Base-by-base conservation (phyloP, 2,797 vertebrate species). In the Uromys caudimaculatus region DNA sequence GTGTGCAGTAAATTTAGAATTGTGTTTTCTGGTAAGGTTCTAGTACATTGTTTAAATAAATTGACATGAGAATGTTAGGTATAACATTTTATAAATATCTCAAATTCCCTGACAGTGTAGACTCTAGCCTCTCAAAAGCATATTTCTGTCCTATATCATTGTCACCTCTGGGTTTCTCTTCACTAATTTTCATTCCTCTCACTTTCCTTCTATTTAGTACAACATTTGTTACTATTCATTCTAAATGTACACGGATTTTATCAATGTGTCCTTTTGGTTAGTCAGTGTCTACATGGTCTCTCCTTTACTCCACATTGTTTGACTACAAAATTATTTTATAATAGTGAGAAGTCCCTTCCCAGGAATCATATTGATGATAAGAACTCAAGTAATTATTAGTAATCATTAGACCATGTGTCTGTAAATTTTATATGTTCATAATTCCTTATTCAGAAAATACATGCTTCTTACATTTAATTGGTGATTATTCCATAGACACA, bases 311-410 rank as follows among this genome's bases (percentile, higher is more conserved):
- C 52, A 77, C 41, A 82, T 91, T 71, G 73, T 19, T 84, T 89
- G 77, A n/a, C 29, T 92, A 76, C 54, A 96, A 90, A 90, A 71
- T 88, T 81, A 78, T 29, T 93, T 90, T 50, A 62, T 81, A 21
- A 60, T 54, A n/a, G 83, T 56, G 58, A 52, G 16, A 90, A n/a
- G 2, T 88, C 3, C 0, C 2, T 64, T 83, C 3, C 32, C 2
- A 69, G 17, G 41, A 77, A 29, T 3, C 56, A 85, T 67, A 56
- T 17, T 75, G 38, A 47, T 82, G 41, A 54, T 35, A 91, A 19
- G 1, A 38, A 21, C 83, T 92, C 56, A 27, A 17, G 14, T 75
- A 95, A 38, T 71, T 52, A 52, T 79, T 52, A 78, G 62, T 95
- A 60, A 71, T 90, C 6, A 1, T 52, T 0, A 16, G 38, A 71